Base-by-base conservation (phyloP, 2,113 vertebrate species). In the Sphaerodactylus townsendi region DNA sequence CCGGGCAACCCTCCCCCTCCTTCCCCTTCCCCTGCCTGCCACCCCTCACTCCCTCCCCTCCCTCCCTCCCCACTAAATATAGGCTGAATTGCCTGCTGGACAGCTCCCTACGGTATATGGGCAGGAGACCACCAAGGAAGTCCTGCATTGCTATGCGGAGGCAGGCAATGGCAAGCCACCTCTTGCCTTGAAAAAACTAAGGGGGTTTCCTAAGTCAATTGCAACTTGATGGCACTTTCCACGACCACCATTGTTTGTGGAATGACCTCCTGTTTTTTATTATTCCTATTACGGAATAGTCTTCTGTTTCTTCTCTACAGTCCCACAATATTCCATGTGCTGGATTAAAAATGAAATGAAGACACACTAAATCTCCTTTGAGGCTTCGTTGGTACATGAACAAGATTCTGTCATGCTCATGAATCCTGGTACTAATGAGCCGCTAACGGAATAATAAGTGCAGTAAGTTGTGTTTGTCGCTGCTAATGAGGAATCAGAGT, bases 351-450 rank as follows among this genome's bases (percentile, higher is more conserved):
- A 9, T 4, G 44, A 9, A 9, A 44, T 5, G 9, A 82, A 64
- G 76, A 77, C 59, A 62, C 25, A 7, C 53, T 14, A 9, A 64
- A 33, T 23, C 44, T 82, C 28, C 86, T 87, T 75, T 53, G 89
- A 93, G 82, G 68, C 83, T 82, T 83, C 78, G 66, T 83, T 93
- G 79, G 87, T 82, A 79, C 86, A 84, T 85, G 90, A 87, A 89
- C 7, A 79, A 84, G 33, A 73, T 92, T 82, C 84, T 81, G 77
- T 46, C 87, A 21, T 68, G 81, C 74, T 90, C 91, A 87, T 72
- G 41, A 86, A 85, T 94, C 93, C 76, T n/a, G 65, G 9, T 83
- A 85, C 82, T 96, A 95, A 89, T 92, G 91, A 94, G 70, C 79
- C 86, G 81, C 87, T 95, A 85, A 94, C 92, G 82, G 79, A 90